Conservation (phyloP, 2,888 invertebrate genomes). For the Halocaridina rubra region DNA sequence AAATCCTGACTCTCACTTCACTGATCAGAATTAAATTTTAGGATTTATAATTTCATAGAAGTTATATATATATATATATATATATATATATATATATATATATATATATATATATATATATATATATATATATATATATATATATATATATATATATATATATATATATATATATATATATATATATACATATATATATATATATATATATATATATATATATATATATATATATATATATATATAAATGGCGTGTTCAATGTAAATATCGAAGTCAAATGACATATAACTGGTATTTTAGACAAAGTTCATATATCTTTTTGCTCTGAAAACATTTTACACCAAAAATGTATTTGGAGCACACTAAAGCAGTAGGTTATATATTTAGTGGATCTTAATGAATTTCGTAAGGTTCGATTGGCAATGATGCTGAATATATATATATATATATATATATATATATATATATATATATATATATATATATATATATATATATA, state of each 20-base stretch:
- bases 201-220: conserved; percentile 7
- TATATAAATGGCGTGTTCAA: not conserved
- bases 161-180: not conserved
- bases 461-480: not conserved
- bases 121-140: conserved; percentile 4
- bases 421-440: no score
- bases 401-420: no score
- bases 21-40: no score
- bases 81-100: not conserved
- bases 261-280: no score
- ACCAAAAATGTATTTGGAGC: no score
- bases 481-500: not conserved
- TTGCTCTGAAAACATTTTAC: no score
- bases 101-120: not conserved
- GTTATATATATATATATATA: not conserved
- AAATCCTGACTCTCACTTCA: no score
- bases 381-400: no score
- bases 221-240: conserved; percentile 1
- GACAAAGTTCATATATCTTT: no score
- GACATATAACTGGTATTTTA: no score
- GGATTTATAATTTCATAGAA: no score
- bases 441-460: not conserved
- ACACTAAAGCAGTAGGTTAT: no score
- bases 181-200: conserved; percentile 3
- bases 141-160: not conserved